Evolutionary conservation across 2,888 invertebrate genomes (phyloP).

Genomic region (Chorisops tibialis): DNA sequence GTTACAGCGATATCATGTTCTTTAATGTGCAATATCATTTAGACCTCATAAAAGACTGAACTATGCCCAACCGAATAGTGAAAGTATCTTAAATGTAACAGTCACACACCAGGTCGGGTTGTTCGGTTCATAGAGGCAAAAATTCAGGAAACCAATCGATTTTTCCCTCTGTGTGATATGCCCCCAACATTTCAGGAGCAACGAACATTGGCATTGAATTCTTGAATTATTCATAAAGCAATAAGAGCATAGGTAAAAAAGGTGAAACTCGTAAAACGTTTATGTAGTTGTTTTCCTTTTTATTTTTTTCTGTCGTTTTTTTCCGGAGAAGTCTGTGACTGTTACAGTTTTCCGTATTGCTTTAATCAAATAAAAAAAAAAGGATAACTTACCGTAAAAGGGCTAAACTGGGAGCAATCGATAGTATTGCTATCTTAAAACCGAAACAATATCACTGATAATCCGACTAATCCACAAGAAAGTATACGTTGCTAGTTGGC

Average conservation of each 20-base stretch:
- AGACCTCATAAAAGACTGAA: too few species aligned
- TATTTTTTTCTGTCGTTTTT: neutral
- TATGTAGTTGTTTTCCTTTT: conserved; percentile 1
- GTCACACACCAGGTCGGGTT: too few species aligned
- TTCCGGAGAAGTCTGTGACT: conserved; percentile 11
- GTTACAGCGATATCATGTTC: too few species aligned
- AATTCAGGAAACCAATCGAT: neutral
- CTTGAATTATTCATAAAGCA: conserved; percentile 30
- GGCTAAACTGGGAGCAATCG: too few species aligned
- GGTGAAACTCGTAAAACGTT: conserved; percentile 14
- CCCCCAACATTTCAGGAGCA: neutral
- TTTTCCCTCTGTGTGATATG: neutral
- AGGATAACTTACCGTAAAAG: too few species aligned
- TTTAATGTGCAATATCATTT: too few species aligned
- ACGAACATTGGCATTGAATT: conserved; percentile 2
- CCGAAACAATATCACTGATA: too few species aligned
- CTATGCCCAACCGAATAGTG: too few species aligned
- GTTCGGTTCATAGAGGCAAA: neutral
- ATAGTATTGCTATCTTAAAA: too few species aligned
- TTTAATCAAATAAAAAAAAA: neutral
- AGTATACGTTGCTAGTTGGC: too few species aligned
- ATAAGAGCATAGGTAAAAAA: conserved; percentile 21
- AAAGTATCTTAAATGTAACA: too few species aligned
- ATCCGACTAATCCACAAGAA: too few species aligned
- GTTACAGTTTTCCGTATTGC: conserved; percentile 12